phyloP scores from a whole-genome alignment of 2,113 vertebrate species.

The Phasianus colchicus region DNA sequence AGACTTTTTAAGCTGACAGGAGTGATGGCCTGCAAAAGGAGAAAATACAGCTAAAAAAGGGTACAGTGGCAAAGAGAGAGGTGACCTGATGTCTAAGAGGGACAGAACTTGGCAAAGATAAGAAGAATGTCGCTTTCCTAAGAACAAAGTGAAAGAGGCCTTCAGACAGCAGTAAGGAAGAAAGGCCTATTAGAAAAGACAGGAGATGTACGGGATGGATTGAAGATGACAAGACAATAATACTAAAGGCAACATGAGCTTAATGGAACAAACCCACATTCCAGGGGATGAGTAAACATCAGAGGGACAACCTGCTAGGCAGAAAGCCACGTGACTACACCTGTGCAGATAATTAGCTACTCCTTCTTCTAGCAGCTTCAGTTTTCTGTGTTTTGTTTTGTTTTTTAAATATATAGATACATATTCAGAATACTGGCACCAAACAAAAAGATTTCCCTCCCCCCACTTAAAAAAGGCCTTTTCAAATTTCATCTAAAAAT shows the following conservation, averaged over 20 bases:
- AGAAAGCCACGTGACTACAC: neutral
- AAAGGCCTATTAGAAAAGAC: neutral
- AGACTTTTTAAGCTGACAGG: neutral
- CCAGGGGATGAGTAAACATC: neutral
- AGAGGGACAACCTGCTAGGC: neutral
- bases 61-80: neutral
- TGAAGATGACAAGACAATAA: neutral
- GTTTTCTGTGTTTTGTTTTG: too few species aligned
- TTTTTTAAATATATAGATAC: neutral
- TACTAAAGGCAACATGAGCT: neutral
- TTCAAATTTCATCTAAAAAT: neutral
- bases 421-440: neutral
- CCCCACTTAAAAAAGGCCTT: neutral
- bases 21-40: neutral
- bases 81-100: neutral
- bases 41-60: neutral
- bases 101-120: neutral
- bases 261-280: neutral
- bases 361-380: neutral
- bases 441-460: neutral
- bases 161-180: neutral
- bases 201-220: neutral
- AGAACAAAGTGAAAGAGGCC: neutral
- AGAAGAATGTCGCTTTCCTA: neutral
- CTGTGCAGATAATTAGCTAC: neutral